phyloP scores from a whole-genome alignment of 2,113 vertebrate genomes.

The western clawed frog (Xenopus tropicalis) region DNA sequence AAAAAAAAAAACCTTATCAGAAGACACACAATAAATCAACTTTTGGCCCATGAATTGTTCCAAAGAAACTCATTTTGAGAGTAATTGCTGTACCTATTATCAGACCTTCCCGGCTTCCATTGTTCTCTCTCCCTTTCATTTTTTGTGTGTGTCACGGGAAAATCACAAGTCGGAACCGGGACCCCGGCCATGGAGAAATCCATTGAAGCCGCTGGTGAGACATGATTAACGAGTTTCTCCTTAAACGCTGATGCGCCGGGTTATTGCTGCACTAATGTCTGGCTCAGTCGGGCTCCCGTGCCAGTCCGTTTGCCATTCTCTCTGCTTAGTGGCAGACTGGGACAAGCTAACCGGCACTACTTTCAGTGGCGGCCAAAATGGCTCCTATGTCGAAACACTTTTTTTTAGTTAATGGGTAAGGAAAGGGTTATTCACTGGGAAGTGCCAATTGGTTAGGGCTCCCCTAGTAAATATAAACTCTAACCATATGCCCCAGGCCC shows the following conservation, averaged over 20 bases:
- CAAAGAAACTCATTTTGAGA: conserved; percentile 22
- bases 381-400: too few species aligned
- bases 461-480: too few species aligned
- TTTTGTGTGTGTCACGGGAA: conserved; percentile 1
- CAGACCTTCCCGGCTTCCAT: neutral
- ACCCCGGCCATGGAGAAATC: conserved; percentile 9
- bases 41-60: conserved; percentile 39
- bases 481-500: too few species aligned
- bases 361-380: too few species aligned
- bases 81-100: conserved; percentile 29
- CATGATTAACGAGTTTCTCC: conserved; percentile 27
- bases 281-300: too few species aligned
- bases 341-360: too few species aligned
- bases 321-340: too few species aligned
- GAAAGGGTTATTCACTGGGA: too few species aligned
- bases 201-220: conserved; percentile 9
- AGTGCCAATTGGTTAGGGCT: too few species aligned
- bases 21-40: conserved; percentile 28
- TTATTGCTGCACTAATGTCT: neutral
- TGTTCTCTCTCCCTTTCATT: conserved; percentile 20
- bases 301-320: too few species aligned
- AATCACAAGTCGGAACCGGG: conserved; percentile 14
- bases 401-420: too few species aligned
- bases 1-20: conserved; percentile 15
- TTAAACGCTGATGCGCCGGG: neutral